These are phyloP conservation scores for Percopsis omiscomaycus DNA, from an alignment of 2,797 vertebrate genomes.

Conservation along the genomic window DNA sequence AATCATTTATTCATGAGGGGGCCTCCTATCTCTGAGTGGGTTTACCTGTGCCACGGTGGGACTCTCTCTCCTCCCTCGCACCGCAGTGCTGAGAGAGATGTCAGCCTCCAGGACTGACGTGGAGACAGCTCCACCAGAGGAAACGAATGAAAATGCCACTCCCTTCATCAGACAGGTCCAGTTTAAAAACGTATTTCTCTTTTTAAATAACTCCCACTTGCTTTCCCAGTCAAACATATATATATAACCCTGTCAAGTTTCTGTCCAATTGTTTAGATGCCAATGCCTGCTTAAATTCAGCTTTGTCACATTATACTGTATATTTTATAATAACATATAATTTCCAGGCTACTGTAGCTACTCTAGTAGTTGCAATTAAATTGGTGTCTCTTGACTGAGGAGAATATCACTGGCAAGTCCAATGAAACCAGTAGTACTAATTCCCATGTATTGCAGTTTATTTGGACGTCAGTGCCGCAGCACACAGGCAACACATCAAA, in stretches of 20 bases:
- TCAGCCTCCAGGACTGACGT: constrained; percentile 67
- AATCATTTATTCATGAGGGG: constrained; percentile 78
- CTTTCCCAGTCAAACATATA: constrained; percentile 48
- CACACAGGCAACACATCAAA: constrained; percentile 56
- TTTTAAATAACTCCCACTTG: constrained; percentile 44
- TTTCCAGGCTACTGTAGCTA: not conserved
- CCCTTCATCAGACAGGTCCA: constrained; percentile 60
- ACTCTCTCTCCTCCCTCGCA: constrained; percentile 53
- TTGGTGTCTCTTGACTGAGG: constrained; percentile 23
- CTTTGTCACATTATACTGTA: not conserved
- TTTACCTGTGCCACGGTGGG: constrained; percentile 68
- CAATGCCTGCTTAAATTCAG: constrained; percentile 26
- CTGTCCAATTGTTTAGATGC: not conserved
- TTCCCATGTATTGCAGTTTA: constrained; percentile 44
- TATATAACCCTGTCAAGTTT: constrained; percentile 13
- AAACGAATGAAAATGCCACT: constrained; percentile 47
- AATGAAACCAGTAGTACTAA: constrained; percentile 43
- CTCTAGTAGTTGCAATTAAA: constrained; percentile 4
- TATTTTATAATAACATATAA: too few species aligned
- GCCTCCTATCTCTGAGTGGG: constrained; percentile 54
- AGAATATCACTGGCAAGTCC: constrained; percentile 18
- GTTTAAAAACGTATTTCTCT: constrained; percentile 70
- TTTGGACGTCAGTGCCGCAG: constrained; percentile 46
- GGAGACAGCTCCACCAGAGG: constrained; percentile 57
- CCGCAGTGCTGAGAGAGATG: constrained; percentile 65